Percentiles rank a stretch among this genome's conserved stretches.
Evolutionary conservation across 1,140 invertebrate genomes (phyloP).

Genomic region (Thaumatotibia leucotreta): DNA sequence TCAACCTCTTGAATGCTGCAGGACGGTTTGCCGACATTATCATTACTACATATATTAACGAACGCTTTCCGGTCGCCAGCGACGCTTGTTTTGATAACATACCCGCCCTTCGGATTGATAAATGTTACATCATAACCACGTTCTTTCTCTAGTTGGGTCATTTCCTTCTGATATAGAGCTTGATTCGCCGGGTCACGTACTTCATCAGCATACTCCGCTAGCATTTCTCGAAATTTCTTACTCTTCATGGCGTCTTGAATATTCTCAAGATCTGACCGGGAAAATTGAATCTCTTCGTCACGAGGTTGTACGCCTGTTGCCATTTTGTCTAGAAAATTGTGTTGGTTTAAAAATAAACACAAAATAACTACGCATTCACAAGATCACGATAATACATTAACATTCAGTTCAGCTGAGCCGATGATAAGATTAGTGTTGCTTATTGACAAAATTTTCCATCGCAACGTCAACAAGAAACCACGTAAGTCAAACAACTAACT

Average conservation of each 20-base stretch:
- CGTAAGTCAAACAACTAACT: not conserved
- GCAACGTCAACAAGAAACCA: conserved; percentile 3
- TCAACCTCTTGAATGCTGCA: conserved; percentile 78
- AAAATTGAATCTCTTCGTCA: conserved; percentile 85
- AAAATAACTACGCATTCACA: conserved; percentile 53
- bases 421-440: conserved; percentile 6
- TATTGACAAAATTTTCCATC: conserved; percentile 1
- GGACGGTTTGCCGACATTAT: conserved; percentile 84
- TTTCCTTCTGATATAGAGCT: conserved; percentile 89
- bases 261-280: conserved; percentile 85
- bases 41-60: conserved; percentile 91
- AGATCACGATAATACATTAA: conserved; percentile 35
- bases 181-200: conserved; percentile 91
- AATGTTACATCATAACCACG: conserved; percentile 92
- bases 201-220: conserved; percentile 92
- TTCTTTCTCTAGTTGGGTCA: conserved; percentile 90
- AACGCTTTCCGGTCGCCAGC: conserved; percentile 90
- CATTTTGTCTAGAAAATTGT: conserved; percentile 50
- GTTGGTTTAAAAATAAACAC: conserved; percentile 68
- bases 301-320: conserved; percentile 73
- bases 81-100: conserved; percentile 92
- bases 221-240: conserved; percentile 91
- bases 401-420: conserved; percentile 18
- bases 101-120: conserved; percentile 90
- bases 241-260: conserved; percentile 90